Conservation (phyloP, 2,797 vertebrate genomes). For the Paratrypauchen microcephalus region DNA sequence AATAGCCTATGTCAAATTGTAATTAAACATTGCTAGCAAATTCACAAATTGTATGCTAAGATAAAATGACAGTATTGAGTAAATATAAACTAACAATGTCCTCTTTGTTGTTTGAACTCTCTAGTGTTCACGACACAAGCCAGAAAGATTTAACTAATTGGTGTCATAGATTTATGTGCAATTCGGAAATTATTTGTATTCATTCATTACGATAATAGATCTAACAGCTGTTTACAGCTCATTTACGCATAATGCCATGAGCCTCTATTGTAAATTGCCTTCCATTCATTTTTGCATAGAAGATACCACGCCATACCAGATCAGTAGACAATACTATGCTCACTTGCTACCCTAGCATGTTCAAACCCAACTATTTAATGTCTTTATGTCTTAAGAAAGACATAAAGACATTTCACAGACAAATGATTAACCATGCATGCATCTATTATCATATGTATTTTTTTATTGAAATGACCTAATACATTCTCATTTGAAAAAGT, state of each 20-base stretch:
- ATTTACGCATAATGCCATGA: neutral
- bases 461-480: neutral
- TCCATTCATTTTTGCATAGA: neutral
- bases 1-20: no score
- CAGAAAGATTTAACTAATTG: neutral
- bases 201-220: neutral
- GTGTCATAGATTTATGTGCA: neutral
- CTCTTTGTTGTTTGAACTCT: neutral
- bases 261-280: neutral
- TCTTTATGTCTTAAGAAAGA: neutral
- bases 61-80: neutral
- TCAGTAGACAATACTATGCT: neutral
- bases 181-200: neutral
- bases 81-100: no score
- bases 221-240: constrained; percentile 2
- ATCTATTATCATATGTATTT: neutral
- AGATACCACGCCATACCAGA: neutral
- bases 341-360: neutral
- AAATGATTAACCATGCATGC: neutral
- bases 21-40: no score
- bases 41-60: neutral
- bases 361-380: neutral
- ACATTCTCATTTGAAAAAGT: neutral
- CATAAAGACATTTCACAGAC: neutral
- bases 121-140: neutral